Base-by-base conservation (phyloP, 2,113 vertebrate genomes). In the Athene noctua region DNA sequence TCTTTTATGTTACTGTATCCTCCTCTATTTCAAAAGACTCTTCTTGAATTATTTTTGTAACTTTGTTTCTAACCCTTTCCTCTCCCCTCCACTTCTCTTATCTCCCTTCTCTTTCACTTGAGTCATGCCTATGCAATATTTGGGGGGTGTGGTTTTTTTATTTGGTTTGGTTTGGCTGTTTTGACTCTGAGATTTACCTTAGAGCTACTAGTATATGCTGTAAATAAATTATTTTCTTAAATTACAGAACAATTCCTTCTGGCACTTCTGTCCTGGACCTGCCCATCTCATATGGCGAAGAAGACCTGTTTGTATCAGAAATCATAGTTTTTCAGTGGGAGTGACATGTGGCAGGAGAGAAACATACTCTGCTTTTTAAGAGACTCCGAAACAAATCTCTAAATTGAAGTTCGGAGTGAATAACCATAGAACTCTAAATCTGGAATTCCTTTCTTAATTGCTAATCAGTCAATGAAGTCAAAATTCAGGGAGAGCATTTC, bases 141-240 rank as follows among this genome's bases (percentile, higher is more conserved):
- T 71, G 27, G 1, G 8, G 3, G 3, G 34, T 4, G 6, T 1
- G 25, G 25, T 16, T 34, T 46, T 32, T 30, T 75, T 62, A 4
- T 46, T 85, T 72, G 9, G 10, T 72, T 68, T 36, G 29, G 6
- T 17, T 87, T 55, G 11, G 44, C 13, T 38, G 27, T 51, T 91
- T 70, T 17, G 62, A 34, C 65, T 36, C 34, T 57, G 25, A 74
- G 47, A 49, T 73, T 68, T 94, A 67, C 23, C 36, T 51, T 71
- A 47, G 13, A 59, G 15, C n/a, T 78, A 59, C n/a, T 58, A 77
- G 6, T 36, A 58, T 26, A 4, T 62, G 27, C 25, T 89, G 32
- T 15, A 84, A 84, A 63, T 59, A 66, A 65, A 70, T 49, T 40
- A 40, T 2, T 61, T 57, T 54, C 78, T 49, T 15, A 54, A 86